These are phyloP conservation scores for Parazoanthus darwini DNA, from an alignment of 92 coral and sea anemone genomes.

Conservation along the genomic window DNA sequence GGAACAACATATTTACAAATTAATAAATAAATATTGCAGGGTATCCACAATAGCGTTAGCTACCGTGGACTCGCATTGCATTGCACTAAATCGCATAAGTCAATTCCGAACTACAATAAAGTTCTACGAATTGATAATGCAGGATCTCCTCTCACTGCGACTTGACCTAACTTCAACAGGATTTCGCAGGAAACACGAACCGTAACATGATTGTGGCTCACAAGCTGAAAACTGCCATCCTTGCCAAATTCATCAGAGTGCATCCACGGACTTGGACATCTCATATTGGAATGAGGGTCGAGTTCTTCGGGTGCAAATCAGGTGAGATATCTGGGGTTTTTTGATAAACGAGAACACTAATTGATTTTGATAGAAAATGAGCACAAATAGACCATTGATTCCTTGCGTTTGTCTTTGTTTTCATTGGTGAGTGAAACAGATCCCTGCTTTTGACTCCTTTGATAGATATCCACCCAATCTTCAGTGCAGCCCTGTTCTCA, in stretches of 20 bases:
- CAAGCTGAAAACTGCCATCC: conserved; percentile 13
- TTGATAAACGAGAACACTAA: too few species aligned
- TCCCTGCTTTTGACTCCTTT: too few species aligned
- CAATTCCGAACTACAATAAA: neutral
- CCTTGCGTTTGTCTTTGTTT: too few species aligned
- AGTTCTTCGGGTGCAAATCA: conserved; percentile 34
- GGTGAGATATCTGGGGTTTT: neutral
- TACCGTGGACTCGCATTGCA: too few species aligned
- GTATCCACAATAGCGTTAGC: too few species aligned
- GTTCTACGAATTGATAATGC: neutral
- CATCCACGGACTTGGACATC: conserved; percentile 15
- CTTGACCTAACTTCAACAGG: neutral
- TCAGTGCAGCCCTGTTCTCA: too few species aligned
- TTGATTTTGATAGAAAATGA: neutral
- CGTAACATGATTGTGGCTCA: conserved; percentile 15
- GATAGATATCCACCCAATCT: too few species aligned
- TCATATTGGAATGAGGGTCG: conserved; percentile 18
- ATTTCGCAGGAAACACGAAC: conserved; percentile 28
- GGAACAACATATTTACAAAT: too few species aligned
- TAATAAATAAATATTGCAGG: too few species aligned
- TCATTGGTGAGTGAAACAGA: too few species aligned
- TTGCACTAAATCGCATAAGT: too few species aligned
- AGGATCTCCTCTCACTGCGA: too few species aligned
- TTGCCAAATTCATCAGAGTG: conserved; percentile 9
- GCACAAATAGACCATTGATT: neutral